phyloP scores from a whole-genome alignment of 1,140 invertebrate species.

The Drosophila pruinosa region DNA sequence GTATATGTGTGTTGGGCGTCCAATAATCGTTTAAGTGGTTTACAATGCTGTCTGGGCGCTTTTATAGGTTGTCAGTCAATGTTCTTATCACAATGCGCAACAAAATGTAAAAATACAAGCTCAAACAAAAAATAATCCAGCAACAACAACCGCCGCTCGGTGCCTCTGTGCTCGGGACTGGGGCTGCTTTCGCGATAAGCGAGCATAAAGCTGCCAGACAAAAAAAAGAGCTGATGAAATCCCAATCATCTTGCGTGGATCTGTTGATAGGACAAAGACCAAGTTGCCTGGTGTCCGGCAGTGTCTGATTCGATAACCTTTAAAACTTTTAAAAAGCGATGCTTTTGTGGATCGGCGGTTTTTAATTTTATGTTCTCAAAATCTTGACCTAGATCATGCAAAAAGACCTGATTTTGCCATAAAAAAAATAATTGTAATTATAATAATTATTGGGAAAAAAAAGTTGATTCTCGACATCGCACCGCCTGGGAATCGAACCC shows the following conservation, averaged over 20 bases:
- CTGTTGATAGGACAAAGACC: constrained; percentile 14
- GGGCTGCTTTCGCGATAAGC: constrained; percentile 25
- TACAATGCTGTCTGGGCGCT: constrained; percentile 41
- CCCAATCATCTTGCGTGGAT: constrained; percentile 10
- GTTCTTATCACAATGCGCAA: constrained; percentile 52
- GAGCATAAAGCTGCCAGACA: constrained; percentile 38
- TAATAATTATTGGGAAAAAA: too few relatives aligned
- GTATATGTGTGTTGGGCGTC: constrained; percentile 23
- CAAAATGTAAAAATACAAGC: constrained; percentile 52
- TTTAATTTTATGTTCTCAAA: background rate
- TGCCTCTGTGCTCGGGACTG: background rate
- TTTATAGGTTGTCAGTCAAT: constrained; percentile 54
- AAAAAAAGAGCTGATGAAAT: constrained; percentile 16
- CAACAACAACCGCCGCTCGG: constrained; percentile 16
- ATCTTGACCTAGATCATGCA: constrained; percentile 5
- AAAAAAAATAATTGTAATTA: too few relatives aligned
- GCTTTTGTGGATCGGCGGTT: background rate
- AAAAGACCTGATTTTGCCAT: background rate
- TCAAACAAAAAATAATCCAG: constrained; percentile 52
- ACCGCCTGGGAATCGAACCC: too few relatives aligned
- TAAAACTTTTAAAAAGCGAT: background rate
- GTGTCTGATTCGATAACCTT: constrained; percentile 11
- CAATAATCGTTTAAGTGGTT: constrained; percentile 59
- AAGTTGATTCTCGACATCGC: too few relatives aligned
- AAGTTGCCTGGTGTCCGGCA: background rate